These are phyloP conservation scores for Brachionus koreanus DNA, from an alignment of 1,140 invertebrate species.

Conservation along the genomic window DNA sequence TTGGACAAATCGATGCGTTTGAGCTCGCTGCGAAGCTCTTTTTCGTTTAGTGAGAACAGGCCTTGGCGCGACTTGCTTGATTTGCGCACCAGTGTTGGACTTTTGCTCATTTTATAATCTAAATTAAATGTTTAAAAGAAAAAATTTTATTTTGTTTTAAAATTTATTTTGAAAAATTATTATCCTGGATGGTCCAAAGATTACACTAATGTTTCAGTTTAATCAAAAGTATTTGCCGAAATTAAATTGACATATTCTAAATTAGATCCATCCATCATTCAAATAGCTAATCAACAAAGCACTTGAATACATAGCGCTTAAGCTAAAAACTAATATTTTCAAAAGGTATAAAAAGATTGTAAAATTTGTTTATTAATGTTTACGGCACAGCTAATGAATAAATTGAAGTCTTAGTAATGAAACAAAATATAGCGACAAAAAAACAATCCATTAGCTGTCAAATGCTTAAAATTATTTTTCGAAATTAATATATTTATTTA, in stretches of 20 bases:
- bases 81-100: neutral
- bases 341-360: neutral
- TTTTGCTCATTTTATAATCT: neutral
- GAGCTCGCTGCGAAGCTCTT: neutral
- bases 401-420: neutral
- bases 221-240: too few relatives aligned
- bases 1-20: neutral
- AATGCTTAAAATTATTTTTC: neutral
- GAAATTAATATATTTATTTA: neutral
- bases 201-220: too few relatives aligned
- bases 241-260: too few relatives aligned
- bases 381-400: neutral
- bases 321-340: neutral
- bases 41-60: neutral
- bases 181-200: too few relatives aligned
- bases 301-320: neutral
- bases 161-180: neutral
- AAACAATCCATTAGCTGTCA: neutral
- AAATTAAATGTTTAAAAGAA: neutral
- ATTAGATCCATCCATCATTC: too few relatives aligned
- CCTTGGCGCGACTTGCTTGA: neutral
- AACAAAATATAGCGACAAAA: neutral
- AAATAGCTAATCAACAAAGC: neutral
- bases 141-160: neutral
- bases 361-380: slow-evolving; percentile 5